Evolutionary conservation across 1,140 invertebrate species (phyloP), one percentile per base, ranked within the genome.

Genomic region (Bombus affinis): DNA sequence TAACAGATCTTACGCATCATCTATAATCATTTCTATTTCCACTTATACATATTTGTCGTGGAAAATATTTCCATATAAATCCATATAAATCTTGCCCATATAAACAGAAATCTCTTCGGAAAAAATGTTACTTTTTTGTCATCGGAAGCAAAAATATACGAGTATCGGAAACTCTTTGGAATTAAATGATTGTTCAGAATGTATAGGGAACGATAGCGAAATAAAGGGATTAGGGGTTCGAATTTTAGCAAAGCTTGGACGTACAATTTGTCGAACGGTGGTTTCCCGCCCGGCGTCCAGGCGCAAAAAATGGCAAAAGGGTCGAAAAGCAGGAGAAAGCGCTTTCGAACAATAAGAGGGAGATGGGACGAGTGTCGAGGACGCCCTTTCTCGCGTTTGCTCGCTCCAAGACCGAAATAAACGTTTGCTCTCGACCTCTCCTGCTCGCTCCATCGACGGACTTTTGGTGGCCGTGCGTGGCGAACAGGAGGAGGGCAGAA

Each of bases 341-440:
- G 75, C 47, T 83, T 53, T 74, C 35, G 32, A 79, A 79, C 76
- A 62, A 84, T 79, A 79, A 79, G 68, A 32, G 70, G 32, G 42
- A 85, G 66, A 78, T 35, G 75, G 47, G 47, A 53, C 44, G n/a
- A 57, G 42, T 0, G 59, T 25, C 32, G 71, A 44, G 81, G 81
- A 57, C 57, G 70, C 81, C 71, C 87, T 89, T 89, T 86, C 85
- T 74, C 71, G 66, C 66, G 76, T 47, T 62, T 66, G 47, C 62
- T 81, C n/a, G 85, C n/a, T 80, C 42, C 42, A 71, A 44, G 89
- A 86, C 87, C 71, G 85, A 89, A 89, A 89, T 90, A 90, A 87
- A 91, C 83, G 81, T 82, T 79, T n/a, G 74, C 73, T 77, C 66
- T 32, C 68, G 39, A 35, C 47, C 35, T 77, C 65, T 71, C 35